phyloP scores from a whole-genome alignment of 2,113 vertebrate species.

The Orycteropus afer region DNA sequence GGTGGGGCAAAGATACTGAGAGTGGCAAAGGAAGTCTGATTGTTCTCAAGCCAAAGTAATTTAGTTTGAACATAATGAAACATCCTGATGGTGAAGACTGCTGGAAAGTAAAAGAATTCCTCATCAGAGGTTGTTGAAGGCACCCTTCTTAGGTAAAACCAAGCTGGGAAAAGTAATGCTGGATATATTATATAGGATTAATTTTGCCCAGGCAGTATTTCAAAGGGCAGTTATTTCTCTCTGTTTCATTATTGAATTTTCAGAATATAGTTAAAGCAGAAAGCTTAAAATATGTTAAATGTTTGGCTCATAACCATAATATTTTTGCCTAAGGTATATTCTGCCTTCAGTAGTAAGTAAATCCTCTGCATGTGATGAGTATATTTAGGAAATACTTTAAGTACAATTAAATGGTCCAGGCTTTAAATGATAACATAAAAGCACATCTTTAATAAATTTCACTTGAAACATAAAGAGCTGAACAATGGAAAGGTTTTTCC shows the following conservation, averaged over 20 bases:
- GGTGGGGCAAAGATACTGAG: not conserved
- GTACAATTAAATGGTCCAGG: conserved; percentile 41
- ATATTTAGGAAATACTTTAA: not conserved
- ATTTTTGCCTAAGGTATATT: conserved; percentile 40
- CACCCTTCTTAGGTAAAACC: conserved; percentile 57
- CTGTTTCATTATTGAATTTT: conserved; percentile 57
- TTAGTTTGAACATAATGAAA: conserved; percentile 43
- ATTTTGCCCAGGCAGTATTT: conserved; percentile 33
- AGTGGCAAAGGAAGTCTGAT: not conserved
- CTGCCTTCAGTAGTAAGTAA: conserved; percentile 46
- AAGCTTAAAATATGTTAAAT: conserved; percentile 50
- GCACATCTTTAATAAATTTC: not conserved
- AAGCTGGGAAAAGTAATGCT: conserved; percentile 36
- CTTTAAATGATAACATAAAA: conserved; percentile 32
- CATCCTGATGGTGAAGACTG: not conserved
- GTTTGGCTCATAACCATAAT: conserved; percentile 21
- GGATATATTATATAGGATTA: not conserved
- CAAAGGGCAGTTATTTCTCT: conserved; percentile 43
- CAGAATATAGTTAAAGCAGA: conserved; percentile 54
- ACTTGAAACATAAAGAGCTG: not conserved
- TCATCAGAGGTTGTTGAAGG: conserved; percentile 19
- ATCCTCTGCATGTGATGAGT: conserved; percentile 7
- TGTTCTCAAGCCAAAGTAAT: conserved; percentile 47
- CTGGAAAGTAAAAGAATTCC: not conserved
- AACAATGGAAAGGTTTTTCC: not conserved